phyloP scores from a whole-genome alignment of 2,888 invertebrate genomes.

The Ichneumoninae sp. region DNA sequence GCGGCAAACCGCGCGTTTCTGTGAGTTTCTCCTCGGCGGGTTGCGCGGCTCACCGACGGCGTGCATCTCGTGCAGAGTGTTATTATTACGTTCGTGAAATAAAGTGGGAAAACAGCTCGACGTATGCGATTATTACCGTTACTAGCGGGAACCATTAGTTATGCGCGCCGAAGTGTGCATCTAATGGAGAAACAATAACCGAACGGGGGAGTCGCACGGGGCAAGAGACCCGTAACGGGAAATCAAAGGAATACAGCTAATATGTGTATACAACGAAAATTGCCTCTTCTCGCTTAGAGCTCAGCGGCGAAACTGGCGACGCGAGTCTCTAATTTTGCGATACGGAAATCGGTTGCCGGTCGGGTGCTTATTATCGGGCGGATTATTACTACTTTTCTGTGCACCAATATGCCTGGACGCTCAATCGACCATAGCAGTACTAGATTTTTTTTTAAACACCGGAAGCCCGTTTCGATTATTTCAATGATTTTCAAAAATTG shows the following conservation, averaged over 20 bases:
- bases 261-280: not conserved
- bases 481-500: slow-evolving; percentile 19
- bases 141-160: slow-evolving; percentile 59
- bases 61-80: slow-evolving; percentile 50
- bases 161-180: slow-evolving; percentile 69
- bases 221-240: slow-evolving; percentile 65
- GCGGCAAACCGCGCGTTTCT: slow-evolving; percentile 47
- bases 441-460: not conserved
- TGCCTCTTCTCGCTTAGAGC: slow-evolving; percentile 11
- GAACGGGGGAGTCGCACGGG: slow-evolving; percentile 44
- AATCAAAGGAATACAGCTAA: slow-evolving; percentile 41
- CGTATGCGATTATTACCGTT: slow-evolving; percentile 55
- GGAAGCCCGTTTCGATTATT: not conserved
- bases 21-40: slow-evolving; percentile 51
- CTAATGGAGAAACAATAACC: slow-evolving; percentile 78
- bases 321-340: not conserved
- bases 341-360: not conserved
- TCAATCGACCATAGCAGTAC: too few species aligned
- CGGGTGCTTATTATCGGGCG: not conserved
- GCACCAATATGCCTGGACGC: not conserved
- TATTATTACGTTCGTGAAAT: slow-evolving; percentile 59
- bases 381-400: not conserved
- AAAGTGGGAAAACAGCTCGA: slow-evolving; percentile 45
- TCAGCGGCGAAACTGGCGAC: not conserved
- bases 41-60: slow-evolving; percentile 38